Evolutionary conservation across 2,113 vertebrate species (phyloP).

Genomic region (Dascyllus trimaculatus): DNA sequence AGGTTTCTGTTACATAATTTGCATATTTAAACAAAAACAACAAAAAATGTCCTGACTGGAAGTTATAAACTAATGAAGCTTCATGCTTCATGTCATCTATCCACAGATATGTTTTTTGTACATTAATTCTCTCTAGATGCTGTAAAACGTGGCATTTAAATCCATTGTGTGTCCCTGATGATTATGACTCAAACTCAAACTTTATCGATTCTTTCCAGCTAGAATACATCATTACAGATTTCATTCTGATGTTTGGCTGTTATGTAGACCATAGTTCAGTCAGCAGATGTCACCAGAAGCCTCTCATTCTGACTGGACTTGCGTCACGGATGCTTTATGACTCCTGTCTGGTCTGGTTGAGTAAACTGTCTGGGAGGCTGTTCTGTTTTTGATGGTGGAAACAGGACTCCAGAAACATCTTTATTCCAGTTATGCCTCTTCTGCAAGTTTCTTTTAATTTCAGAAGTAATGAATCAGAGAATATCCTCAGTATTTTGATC

Average conservation of each 20-base stretch:
- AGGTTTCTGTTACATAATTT: too few species aligned
- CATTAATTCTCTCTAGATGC: neutral
- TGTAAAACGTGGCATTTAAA: neutral
- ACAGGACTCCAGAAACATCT: slow-evolving; percentile 13
- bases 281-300: slow-evolving; percentile 77
- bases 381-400: slow-evolving; percentile 25
- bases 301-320: slow-evolving; percentile 27
- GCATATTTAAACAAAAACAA: too few species aligned
- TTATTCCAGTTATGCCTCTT: neutral
- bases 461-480: too few species aligned
- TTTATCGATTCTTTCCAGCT: neutral
- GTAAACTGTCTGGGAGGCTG: slow-evolving; percentile 29
- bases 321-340: slow-evolving; percentile 32
- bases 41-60: too few species aligned
- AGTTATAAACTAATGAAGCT: too few species aligned
- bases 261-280: slow-evolving; percentile 15
- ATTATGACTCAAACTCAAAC: slow-evolving; percentile 12
- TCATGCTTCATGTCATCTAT: too few species aligned
- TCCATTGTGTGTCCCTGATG: neutral
- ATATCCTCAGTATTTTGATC: too few species aligned
- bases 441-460: too few species aligned
- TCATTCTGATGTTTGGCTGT: neutral
- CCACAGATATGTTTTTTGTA: too few species aligned
- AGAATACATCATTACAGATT: too few species aligned
- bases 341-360: slow-evolving; percentile 28